Base-by-base conservation (phyloP, 2,888 invertebrate species). In the Luperina nickerlii region DNA sequence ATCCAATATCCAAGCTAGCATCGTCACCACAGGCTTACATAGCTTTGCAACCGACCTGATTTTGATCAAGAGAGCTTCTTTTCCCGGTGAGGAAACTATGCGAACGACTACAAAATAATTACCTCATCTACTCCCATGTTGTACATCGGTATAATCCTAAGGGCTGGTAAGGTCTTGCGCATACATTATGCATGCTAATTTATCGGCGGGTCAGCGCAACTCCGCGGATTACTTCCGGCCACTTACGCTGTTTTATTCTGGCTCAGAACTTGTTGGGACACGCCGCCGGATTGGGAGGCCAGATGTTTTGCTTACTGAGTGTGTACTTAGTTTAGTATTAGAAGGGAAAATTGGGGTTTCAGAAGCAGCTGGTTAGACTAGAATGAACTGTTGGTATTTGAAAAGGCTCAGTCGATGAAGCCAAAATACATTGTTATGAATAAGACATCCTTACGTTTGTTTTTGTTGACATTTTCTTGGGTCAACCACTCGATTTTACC, bases 171-270 rank as follows among this genome's bases (percentile, higher is more conserved):
- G 90, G 89, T 87, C 84, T 92, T 92, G 90, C 91, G 94, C 94
- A 94, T 94, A 93, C 90, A 94, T 94, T 94, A 94, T 92, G 92
- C 88, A 94, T 94, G 94, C 90, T 94, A 94, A 94, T 94, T 92
- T 92, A 92, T 92, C 88, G 92, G 85, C 90, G 90, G 93, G 93
- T 91, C 93, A 92, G 90, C 90, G 75, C 82, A 74, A 82, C 85
- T 78, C 77, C 82, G 82, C 87, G 84, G 87, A 85, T 84, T 82
- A 84, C 85, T 80, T 82, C 75, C 78, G 76, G 45, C 60, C 78
- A 79, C 75, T 84, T 86, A 82, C 77, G 67, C 76, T 81, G 74
- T 81, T 85, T 79, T 81, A 86, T 86, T 86, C 78, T 76, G 71
- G 63, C 73, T 67, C 57, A 75, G 24, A 54, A 83, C 68, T 83